Evolutionary conservation across 1,140 invertebrate genomes (phyloP).

Genomic region (Epicauta chinensis): DNA sequence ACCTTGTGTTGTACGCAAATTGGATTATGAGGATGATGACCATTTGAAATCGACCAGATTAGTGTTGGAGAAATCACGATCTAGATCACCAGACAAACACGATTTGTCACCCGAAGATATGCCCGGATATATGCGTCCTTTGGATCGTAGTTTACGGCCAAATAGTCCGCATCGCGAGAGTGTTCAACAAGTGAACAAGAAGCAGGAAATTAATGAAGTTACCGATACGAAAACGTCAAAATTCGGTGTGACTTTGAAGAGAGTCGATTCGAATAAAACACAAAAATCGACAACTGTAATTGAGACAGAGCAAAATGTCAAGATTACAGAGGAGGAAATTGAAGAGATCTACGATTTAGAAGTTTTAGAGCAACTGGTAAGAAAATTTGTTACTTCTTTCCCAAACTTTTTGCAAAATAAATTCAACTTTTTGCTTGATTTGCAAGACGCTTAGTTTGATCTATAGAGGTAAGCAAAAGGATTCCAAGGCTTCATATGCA

Average conservation of each 20-base stretch:
- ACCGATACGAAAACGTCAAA: constrained; percentile 45
- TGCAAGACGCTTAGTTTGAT: too few relatives aligned
- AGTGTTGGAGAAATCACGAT: constrained; percentile 16
- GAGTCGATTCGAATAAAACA: constrained; percentile 25
- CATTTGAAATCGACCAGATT: constrained; percentile 22
- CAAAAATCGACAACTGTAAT: constrained; percentile 30
- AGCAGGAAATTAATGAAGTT: background rate
- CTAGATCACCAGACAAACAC: constrained; percentile 18
- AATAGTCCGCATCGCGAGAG: constrained; percentile 33
- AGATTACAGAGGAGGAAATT: constrained; percentile 47
- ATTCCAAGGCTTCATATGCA: too few relatives aligned
- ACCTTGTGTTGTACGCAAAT: background rate
- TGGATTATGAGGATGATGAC: constrained; percentile 7
- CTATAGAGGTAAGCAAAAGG: too few relatives aligned
- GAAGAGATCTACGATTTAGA: constrained; percentile 65
- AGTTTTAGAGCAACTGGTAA: constrained; percentile 61
- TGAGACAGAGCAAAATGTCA: constrained; percentile 32
- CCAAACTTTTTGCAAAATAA: too few relatives aligned
- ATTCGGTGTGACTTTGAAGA: constrained; percentile 56
- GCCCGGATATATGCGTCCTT: constrained; percentile 39
- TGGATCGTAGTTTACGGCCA: constrained; percentile 33
- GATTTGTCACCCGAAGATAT: constrained; percentile 18
- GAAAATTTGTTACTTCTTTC: too few relatives aligned
- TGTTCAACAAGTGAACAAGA: constrained; percentile 11
- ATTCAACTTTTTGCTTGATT: too few relatives aligned